Evolutionary conservation across 2,797 vertebrate species (phyloP).

Genomic region (Antennarius maculatus): DNA sequence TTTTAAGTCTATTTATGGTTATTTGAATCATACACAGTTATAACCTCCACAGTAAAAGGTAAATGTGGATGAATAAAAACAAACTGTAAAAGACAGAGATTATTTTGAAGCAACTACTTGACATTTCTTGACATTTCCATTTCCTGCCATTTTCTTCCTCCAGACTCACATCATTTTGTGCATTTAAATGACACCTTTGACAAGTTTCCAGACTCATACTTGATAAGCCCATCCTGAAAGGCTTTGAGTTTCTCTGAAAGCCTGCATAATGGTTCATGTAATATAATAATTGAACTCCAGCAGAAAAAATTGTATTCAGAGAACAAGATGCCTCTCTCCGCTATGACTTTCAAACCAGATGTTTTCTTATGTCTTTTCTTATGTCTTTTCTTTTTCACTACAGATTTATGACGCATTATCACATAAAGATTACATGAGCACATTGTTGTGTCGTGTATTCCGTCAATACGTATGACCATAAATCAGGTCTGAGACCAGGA

Average conservation of each 20-base stretch:
- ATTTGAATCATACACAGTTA: no score
- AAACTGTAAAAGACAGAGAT: background rate
- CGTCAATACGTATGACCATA: background rate
- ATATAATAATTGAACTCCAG: background rate
- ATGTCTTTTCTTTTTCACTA: background rate
- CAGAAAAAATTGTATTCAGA: conserved; percentile 5
- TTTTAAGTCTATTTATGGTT: no score
- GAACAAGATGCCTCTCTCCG: background rate
- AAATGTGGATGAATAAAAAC: background rate
- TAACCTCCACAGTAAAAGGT: background rate
- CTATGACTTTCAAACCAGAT: background rate
- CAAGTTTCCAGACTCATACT: conserved; percentile 1
- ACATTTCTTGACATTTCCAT: background rate
- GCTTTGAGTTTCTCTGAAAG: conserved; percentile 10
- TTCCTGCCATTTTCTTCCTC: background rate
- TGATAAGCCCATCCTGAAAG: conserved; percentile 2
- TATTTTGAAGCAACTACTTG: background rate
- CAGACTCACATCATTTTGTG: background rate
- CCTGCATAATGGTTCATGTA: background rate
- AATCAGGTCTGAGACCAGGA: background rate
- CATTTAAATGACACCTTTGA: conserved; percentile 18
- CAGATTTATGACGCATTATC: no score
- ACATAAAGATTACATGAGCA: background rate
- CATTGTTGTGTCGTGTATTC: background rate
- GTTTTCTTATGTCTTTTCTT: conserved; percentile 1